phyloP scores from a whole-genome alignment of 64 coral and sea anemone species.

The Dendronephthya gigantea region DNA sequence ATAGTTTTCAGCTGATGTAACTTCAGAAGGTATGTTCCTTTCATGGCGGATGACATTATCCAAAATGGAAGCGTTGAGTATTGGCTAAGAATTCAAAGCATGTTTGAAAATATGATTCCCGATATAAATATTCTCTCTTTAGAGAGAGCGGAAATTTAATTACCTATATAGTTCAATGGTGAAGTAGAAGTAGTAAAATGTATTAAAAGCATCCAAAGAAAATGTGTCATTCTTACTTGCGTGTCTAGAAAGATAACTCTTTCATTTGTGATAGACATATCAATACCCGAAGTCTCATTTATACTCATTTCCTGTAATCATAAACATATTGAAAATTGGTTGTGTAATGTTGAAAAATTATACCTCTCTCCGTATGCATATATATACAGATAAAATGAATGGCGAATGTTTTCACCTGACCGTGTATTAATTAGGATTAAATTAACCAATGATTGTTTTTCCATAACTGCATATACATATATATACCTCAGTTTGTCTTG shows the following conservation, averaged over 20 bases:
- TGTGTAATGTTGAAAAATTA: too few relatives aligned
- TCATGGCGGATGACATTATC: slow-evolving; percentile 88
- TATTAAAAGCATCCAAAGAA: not conserved
- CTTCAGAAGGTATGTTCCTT: slow-evolving; percentile 78
- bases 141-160: too few relatives aligned
- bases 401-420: too few relatives aligned
- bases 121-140: too few relatives aligned
- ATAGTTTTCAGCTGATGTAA: slow-evolving; percentile 89
- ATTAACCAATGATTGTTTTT: not conserved
- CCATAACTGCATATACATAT: not conserved
- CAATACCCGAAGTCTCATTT: slow-evolving; percentile 79
- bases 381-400: too few relatives aligned
- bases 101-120: not conserved
- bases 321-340: not conserved
- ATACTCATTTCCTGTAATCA: slow-evolving; percentile 56
- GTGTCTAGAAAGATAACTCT: slow-evolving; percentile 81
- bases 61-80: slow-evolving; percentile 70
- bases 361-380: too few relatives aligned
- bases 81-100: slow-evolving; percentile 27
- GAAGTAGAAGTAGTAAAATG: not conserved
- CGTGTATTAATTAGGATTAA: too few relatives aligned
- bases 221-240: slow-evolving; percentile 34
- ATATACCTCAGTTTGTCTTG: not conserved
- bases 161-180: not conserved
- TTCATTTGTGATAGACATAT: slow-evolving; percentile 73